phyloP scores from a whole-genome alignment of 92 coral and sea anemone genomes.

The Parazoanthus swiftii region DNA sequence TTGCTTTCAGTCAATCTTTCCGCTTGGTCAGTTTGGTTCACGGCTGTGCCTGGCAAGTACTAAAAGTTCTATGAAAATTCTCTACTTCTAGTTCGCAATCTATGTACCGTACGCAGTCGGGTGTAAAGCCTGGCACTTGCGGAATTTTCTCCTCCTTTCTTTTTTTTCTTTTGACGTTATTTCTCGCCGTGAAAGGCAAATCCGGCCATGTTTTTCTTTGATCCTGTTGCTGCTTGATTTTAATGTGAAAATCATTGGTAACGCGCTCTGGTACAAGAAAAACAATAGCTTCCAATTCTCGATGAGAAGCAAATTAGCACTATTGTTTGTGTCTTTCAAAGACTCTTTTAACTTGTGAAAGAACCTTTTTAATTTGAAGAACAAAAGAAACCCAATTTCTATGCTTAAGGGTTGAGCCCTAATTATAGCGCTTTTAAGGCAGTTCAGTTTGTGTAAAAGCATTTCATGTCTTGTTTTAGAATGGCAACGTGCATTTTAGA shows the following conservation, averaged over 20 bases:
- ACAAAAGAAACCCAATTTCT: slow-evolving; percentile 9
- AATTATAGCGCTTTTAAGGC: not conserved
- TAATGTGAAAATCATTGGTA: not conserved
- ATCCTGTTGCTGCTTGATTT: not conserved
- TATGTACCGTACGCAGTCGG: not conserved
- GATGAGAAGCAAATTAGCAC: slow-evolving; percentile 5
- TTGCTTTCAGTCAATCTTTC: not conserved
- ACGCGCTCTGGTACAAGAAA: not conserved
- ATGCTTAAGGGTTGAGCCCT: not conserved
- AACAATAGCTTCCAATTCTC: slow-evolving; percentile 11
- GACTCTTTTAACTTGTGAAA: not conserved
- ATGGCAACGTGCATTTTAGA: not conserved
- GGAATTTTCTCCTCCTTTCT: not conserved
- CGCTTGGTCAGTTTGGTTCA: not conserved
- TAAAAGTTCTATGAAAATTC: not conserved
- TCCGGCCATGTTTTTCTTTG: not conserved
- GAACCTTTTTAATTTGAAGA: slow-evolving; percentile 3
- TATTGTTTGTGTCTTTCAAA: not conserved
- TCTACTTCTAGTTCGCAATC: not conserved
- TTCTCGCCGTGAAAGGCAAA: not conserved
- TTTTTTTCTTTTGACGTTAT: not conserved
- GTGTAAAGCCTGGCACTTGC: not conserved
- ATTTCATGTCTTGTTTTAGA: not conserved
- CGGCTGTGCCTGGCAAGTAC: not conserved
- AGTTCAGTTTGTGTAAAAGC: not conserved